Percentiles rank a stretch among this genome's conserved stretches.
Conservation (phyloP, 2,113 vertebrate species). For the Thryonomys swinderianus region DNA sequence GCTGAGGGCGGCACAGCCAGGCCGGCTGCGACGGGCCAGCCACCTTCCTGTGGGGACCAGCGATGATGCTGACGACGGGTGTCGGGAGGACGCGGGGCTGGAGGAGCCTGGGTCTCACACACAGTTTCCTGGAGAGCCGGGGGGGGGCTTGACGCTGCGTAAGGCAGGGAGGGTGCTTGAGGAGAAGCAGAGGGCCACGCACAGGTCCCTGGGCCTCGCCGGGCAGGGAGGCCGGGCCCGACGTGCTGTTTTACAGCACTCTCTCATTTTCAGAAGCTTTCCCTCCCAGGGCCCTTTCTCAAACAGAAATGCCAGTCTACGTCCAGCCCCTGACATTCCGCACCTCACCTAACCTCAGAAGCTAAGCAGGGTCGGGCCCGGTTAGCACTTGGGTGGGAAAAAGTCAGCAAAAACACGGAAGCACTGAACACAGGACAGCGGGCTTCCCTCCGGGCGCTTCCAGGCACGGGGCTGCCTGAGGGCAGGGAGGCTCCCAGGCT, state of each 20-base stretch:
- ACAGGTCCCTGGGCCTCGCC: not conserved
- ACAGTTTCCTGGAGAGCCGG: not conserved
- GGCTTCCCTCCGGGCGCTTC: not conserved
- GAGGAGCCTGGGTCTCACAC: not conserved
- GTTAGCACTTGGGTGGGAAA: too few relatives aligned
- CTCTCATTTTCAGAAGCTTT: constrained; percentile 13
- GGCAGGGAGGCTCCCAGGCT: not conserved
- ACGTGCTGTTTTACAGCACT: not conserved
- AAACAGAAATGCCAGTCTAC: not conserved
- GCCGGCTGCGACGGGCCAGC: not conserved
- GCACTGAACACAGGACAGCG: not conserved
- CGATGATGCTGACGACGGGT: not conserved
- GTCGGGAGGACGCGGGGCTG: not conserved
- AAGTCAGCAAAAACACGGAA: not conserved
- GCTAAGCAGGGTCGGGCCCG: too few relatives aligned
- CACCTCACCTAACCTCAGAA: too few relatives aligned
- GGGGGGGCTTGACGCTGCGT: not conserved
- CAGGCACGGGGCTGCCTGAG: not conserved
- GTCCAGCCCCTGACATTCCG: too few relatives aligned
- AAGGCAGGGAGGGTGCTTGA: not conserved
- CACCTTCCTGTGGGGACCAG: too few relatives aligned
- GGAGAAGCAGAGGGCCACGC: not conserved
- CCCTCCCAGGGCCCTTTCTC: not conserved
- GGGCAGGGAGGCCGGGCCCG: not conserved
- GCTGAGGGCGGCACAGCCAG: not conserved